Evolutionary conservation across 1,140 invertebrate species (phyloP), one percentile per base, ranked within the genome.

Genomic region (Leptopilina boulardi): DNA sequence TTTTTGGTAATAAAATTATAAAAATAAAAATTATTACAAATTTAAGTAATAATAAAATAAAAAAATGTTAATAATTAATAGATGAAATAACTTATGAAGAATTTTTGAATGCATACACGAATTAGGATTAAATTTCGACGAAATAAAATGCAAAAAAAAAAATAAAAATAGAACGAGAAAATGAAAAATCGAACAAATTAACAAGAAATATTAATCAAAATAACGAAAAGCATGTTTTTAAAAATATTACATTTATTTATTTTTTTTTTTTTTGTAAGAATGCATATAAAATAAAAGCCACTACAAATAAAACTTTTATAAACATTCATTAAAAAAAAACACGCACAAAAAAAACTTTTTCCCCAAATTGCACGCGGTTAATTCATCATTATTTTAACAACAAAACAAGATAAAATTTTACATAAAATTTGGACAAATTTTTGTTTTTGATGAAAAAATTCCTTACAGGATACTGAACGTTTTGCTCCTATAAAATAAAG

Each of bases 401-500:
- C 38, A 76, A 4, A 15, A 54, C 74, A 72, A 75, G 74, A 74
- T 70, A 26, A 13, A 82, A 80, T 38, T 38, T 38, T 15, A 70
- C 23, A 76, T 72, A 73, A 73, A n/a, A 70, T 76, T 74, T 26
- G n/a, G 73, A 73, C 38, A 42, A 19, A 34, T 15, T 71, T 70
- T 66, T n/a, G n/a, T 30, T n/a, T 41, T 21, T 59, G 21, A 15
- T 56, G 73, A 72, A 76, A 79, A 86, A 88, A 81, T 88, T 85
- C 84, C 86, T 90, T 89, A 89, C 84, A 88, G 77, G 85, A 89
- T 85, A 85, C 84, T 85, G 83, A 90, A 89, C 51, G 85, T 75
- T 85, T 81, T 89, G 84, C 79, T 85, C 87, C 88, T 89, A 89
- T 3, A 77, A 89, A 90, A 80, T 86, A 85, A 86, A 74, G n/a